Percentiles rank a stretch among this genome's conserved stretches.
Conservation (phyloP, 1,140 invertebrate species). For the Venustaconcha ellipsiformis region DNA sequence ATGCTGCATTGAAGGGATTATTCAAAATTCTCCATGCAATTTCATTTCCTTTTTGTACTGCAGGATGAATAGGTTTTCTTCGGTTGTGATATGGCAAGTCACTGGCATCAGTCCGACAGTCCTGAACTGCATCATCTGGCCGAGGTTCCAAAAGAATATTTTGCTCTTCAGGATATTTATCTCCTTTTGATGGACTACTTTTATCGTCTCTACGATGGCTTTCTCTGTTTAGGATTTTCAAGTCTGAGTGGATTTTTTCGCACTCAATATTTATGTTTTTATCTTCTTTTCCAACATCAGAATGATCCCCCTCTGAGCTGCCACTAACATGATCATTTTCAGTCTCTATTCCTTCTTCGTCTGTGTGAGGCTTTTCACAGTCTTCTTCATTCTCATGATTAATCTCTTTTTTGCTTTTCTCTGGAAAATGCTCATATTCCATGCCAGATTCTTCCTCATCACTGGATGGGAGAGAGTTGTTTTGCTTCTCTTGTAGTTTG, state of each 20-base stretch:
- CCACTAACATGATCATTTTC: constrained; percentile 3
- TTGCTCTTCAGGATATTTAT: constrained; percentile 2
- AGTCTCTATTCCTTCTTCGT: constrained; percentile 9
- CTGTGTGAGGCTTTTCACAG: constrained; percentile 7
- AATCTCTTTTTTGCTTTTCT: too few relatives aligned
- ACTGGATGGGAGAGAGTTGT: constrained; percentile 23
- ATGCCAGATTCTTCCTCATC: constrained; percentile 40
- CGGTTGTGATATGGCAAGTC: constrained; percentile 15
- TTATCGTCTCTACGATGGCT: neutral
- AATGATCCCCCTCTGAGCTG: constrained; percentile 1
- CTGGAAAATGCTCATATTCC: constrained; percentile 14
- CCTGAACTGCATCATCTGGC: too few relatives aligned
- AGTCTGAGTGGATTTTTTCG: neutral
- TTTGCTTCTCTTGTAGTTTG: constrained; percentile 67
- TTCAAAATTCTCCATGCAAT: constrained; percentile 57
- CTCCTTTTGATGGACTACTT: neutral
- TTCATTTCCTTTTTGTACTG: constrained; percentile 49
- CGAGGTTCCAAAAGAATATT: too few relatives aligned
- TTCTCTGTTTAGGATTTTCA: neutral
- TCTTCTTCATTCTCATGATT: neutral
- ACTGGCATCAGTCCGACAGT: too few relatives aligned
- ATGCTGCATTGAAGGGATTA: constrained; percentile 24
- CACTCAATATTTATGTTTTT: too few relatives aligned
- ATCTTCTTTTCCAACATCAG: neutral
- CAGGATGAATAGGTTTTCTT: constrained; percentile 16